phyloP scores from a whole-genome alignment of 2,888 invertebrate species.

The Pristionchus fissidentatus region DNA sequence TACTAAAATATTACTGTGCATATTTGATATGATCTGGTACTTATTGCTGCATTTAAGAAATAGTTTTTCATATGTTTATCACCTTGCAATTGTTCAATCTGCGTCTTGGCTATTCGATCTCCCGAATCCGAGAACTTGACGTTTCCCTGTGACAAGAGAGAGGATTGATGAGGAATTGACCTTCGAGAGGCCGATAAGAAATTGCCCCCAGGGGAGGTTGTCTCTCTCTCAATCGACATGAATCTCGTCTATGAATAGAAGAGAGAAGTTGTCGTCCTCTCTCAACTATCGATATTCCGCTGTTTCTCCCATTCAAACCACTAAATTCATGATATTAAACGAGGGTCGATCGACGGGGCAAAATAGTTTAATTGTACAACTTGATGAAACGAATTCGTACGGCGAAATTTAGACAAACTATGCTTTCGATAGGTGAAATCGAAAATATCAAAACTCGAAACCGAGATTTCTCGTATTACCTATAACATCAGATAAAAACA shows the following conservation, averaged over 20 bases:
- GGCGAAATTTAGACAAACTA: no score
- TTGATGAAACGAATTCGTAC: no score
- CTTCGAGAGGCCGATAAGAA: neutral
- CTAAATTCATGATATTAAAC: slow-evolving; percentile 16
- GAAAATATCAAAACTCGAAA: neutral
- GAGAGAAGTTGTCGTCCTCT: neutral
- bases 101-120: slow-evolving; percentile 96
- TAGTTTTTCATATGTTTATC: neutral
- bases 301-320: neutral
- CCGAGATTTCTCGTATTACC: neutral
- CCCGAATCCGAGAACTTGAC: slow-evolving; percentile 96
- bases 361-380: no score
- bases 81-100: slow-evolving; percentile 92
- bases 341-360: neutral
- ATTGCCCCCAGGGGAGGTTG: slow-evolving; percentile 50
- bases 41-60: neutral
- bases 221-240: neutral
- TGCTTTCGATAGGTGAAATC: no score
- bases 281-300: slow-evolving; percentile 10
- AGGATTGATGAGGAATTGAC: neutral
- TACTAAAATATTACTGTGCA: no score
- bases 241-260: slow-evolving; percentile 1
- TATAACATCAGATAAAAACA: neutral
- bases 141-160: slow-evolving; percentile 83
- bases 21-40: neutral